Evolutionary conservation across 2,888 invertebrate species (phyloP).

Genomic region (Conomelus anceps): DNA sequence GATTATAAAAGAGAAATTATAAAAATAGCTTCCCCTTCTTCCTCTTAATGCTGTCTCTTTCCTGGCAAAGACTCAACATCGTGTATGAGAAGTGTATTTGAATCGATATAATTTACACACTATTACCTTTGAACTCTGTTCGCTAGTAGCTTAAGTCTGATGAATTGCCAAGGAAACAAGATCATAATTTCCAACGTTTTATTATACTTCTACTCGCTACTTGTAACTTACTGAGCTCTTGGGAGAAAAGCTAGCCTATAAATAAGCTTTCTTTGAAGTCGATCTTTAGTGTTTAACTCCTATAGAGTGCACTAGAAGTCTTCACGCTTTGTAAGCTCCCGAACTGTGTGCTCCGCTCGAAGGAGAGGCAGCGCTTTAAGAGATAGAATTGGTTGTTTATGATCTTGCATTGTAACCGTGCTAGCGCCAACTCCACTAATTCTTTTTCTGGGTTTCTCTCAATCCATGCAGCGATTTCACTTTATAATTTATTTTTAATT

Average conservation of each 20-base stretch:
- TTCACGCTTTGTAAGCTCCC: neutral
- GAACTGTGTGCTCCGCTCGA: neutral
- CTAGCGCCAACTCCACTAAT: neutral
- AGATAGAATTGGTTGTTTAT: neutral
- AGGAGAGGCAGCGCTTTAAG: neutral
- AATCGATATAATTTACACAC: neutral
- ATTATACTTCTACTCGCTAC: neutral
- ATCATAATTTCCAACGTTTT: neutral
- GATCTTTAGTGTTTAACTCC: neutral
- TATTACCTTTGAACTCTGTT: neutral
- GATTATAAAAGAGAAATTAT: neutral
- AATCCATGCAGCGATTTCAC: neutral
- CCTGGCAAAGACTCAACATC: neutral
- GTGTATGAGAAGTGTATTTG: neutral
- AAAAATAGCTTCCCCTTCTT: neutral
- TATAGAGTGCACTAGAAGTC: neutral
- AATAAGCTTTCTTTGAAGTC: neutral
- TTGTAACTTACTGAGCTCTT: neutral
- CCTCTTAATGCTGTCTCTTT: neutral
- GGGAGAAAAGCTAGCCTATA: neutral
- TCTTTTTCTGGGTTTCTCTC: neutral
- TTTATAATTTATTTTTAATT: no score
- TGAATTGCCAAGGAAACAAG: neutral
- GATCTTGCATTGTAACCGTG: neutral
- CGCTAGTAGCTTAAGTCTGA: neutral